Evolutionary conservation across 2,888 invertebrate species (phyloP).

Genomic region (Fissipunctia ypsillon): DNA sequence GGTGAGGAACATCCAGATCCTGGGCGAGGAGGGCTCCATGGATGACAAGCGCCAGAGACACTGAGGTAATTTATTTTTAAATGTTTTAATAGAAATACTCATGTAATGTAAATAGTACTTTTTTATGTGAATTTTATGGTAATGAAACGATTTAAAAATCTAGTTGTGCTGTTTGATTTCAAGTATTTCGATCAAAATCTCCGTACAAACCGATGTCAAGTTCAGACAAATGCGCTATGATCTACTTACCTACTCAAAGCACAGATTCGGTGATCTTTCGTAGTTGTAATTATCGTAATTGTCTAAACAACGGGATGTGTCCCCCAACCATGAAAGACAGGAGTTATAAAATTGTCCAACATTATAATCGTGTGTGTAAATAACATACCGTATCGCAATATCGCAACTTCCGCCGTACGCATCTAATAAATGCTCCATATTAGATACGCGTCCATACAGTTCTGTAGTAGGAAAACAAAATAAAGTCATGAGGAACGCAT

Average conservation of each 20-base stretch:
- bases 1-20: constrained; percentile 93
- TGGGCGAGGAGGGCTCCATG: constrained; percentile 91
- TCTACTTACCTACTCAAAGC: background rate
- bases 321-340: constrained; percentile 31
- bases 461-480: constrained; percentile 12
- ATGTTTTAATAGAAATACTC: constrained; percentile 79
- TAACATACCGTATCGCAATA: constrained; percentile 29
- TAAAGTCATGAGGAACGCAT: background rate
- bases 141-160: constrained; percentile 71
- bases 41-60: constrained; percentile 82
- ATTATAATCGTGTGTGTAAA: constrained; percentile 39
- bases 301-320: constrained; percentile 30
- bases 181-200: background rate
- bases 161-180: constrained; percentile 66
- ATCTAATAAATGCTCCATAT: constrained; percentile 32
- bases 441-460: constrained; percentile 43
- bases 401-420: constrained; percentile 54
- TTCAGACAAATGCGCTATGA: background rate
- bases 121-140: constrained; percentile 74
- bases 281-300: constrained; percentile 5
- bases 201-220: background rate
- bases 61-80: constrained; percentile 74
- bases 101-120: constrained; percentile 81
- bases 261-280: background rate
- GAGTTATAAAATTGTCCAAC: constrained; percentile 32